Percentiles rank a stretch among this genome's conserved stretches.
Conservation (phyloP, 1,140 invertebrate species). For the Drosophila ananassae region DNA sequence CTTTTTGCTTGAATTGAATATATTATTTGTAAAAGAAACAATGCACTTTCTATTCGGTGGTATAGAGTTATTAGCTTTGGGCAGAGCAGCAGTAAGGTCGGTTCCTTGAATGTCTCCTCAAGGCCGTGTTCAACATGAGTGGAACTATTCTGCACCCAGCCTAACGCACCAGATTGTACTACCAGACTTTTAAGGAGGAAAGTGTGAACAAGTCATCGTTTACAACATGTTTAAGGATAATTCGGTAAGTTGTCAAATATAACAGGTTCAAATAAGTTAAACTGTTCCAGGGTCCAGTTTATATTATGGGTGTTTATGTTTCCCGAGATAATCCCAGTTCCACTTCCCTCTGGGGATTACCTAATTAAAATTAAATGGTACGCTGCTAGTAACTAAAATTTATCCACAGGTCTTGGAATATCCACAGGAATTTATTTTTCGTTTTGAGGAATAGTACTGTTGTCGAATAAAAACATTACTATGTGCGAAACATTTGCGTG, state of each 20-base stretch:
- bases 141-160: slow-evolving; percentile 16
- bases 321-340: background rate
- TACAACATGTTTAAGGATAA: slow-evolving; percentile 14
- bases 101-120: too few species aligned
- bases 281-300: background rate
- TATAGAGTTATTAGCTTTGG: slow-evolving; percentile 1
- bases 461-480: too few species aligned
- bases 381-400: background rate
- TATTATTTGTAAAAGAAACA: too few species aligned
- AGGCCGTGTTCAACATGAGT: slow-evolving; percentile 3
- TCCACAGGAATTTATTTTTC: background rate
- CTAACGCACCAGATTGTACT: background rate
- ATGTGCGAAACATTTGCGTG: too few species aligned
- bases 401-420: background rate
- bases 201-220: slow-evolving; percentile 40
- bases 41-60: too few species aligned
- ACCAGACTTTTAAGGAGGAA: slow-evolving; percentile 2
- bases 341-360: background rate
- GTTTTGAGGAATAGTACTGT: background rate
- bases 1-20: too few species aligned
- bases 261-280: background rate
- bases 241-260: background rate
- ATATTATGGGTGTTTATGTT: background rate
- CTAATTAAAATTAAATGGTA: background rate
- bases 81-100: slow-evolving; percentile 2